Evolutionary conservation across 2,888 invertebrate species (phyloP).

Genomic region (Prosapia bicincta): DNA sequence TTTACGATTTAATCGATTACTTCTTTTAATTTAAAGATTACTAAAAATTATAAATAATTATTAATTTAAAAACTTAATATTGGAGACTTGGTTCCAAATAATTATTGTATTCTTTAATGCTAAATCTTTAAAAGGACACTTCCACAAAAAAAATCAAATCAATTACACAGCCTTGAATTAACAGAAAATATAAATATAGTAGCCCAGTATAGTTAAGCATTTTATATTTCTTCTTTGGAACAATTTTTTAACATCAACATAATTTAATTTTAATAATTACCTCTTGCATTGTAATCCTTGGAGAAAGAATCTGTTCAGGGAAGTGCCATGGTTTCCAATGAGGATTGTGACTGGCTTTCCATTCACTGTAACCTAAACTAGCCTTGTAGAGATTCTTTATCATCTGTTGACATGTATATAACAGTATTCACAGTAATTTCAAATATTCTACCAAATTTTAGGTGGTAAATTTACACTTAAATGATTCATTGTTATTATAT

Average conservation of each 20-base stretch:
- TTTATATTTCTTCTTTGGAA: too few relatives aligned
- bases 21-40: too few relatives aligned
- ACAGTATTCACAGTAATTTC: too few relatives aligned
- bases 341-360: constrained; percentile 77
- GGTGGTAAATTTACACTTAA: too few relatives aligned
- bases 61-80: too few relatives aligned
- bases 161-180: neutral
- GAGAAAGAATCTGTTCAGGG: constrained; percentile 76
- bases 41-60: too few relatives aligned
- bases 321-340: constrained; percentile 82
- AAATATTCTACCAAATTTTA: too few relatives aligned
- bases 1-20: too few relatives aligned
- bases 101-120: neutral
- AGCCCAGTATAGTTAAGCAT: neutral
- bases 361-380: constrained; percentile 71
- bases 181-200: neutral
- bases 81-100: neutral
- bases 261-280: constrained; percentile 60
- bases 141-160: neutral
- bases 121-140: neutral
- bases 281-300: constrained; percentile 66
- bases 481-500: too few relatives aligned
- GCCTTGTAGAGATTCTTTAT: constrained; percentile 80
- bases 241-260: too few relatives aligned
- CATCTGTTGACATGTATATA: constrained; percentile 55